Conservation (phyloP, 2,888 invertebrate genomes). For the Theristus sp. region DNA sequence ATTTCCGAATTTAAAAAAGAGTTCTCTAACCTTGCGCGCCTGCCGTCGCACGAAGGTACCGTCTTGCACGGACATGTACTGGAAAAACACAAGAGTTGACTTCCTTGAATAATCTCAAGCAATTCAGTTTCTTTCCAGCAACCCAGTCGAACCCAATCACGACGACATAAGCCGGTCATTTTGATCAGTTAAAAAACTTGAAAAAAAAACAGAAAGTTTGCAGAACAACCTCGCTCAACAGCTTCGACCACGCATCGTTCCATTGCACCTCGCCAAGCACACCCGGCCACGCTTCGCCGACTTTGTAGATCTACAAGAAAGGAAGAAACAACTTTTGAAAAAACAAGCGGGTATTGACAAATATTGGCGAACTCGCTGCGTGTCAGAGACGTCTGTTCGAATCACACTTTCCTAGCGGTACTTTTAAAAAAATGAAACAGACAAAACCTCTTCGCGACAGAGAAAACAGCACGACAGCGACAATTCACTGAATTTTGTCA, state of each 20-base stretch:
- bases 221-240: slow-evolving; percentile 49
- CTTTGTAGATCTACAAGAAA: slow-evolving; percentile 1
- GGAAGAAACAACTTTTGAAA: slow-evolving; percentile 2
- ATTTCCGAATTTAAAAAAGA: no score
- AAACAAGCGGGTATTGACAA: background rate
- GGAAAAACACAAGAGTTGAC: background rate
- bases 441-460: background rate
- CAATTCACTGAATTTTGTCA: no score
- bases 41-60: slow-evolving; percentile 55
- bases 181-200: no score
- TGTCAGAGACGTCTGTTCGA: no score
- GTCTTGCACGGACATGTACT: slow-evolving; percentile 3
- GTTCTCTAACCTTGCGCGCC: slow-evolving; percentile 50
- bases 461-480: no score
- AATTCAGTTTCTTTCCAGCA: no score
- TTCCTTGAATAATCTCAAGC: no score
- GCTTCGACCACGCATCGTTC: slow-evolving; percentile 47
- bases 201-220: no score
- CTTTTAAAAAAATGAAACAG: background rate
- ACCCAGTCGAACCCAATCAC: no score
- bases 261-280: background rate
- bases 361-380: no score
- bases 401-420: background rate
- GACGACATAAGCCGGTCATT: no score
- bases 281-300: background rate